phyloP scores from a whole-genome alignment of 2,797 vertebrate genomes.

The Diplodus sargus region DNA sequence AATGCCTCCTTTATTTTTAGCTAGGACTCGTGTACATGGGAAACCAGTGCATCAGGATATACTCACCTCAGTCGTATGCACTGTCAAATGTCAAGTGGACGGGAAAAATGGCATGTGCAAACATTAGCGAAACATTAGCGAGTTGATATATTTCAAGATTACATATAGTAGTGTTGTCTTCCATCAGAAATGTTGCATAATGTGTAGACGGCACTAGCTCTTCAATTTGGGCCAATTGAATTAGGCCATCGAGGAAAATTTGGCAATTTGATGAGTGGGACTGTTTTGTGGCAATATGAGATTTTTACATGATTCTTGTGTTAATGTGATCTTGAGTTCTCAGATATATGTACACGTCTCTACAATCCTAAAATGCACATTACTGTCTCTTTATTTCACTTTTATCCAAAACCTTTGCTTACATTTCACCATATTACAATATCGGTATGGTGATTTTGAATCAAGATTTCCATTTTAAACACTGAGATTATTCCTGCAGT shows the following conservation, averaged over 20 bases:
- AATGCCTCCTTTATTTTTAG: not conserved
- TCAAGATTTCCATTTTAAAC: not conserved
- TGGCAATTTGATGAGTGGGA: not conserved
- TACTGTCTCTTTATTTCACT: not conserved
- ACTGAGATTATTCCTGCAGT: not conserved
- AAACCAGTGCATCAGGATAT: conserved; percentile 1
- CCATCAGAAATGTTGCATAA: not conserved
- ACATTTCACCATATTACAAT: too few relatives aligned
- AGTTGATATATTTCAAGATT: not conserved
- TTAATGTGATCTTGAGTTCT: not conserved
- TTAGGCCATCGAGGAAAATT: not conserved
- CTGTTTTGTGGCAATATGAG: not conserved
- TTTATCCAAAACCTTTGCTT: not conserved
- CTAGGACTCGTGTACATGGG: not conserved
- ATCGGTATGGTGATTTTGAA: too few relatives aligned
- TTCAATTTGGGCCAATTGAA: not conserved
- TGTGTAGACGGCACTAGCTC: not conserved
- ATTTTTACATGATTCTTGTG: not conserved
- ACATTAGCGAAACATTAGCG: conserved; percentile 8
- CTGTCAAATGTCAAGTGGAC: conserved; percentile 1
- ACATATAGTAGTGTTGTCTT: not conserved
- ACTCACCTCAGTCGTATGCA: not conserved
- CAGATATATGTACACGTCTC: not conserved
- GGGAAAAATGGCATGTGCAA: conserved; percentile 4
- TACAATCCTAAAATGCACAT: not conserved